Evolutionary conservation across 2,113 vertebrate genomes (phyloP).

Genomic region (Grus americana): DNA sequence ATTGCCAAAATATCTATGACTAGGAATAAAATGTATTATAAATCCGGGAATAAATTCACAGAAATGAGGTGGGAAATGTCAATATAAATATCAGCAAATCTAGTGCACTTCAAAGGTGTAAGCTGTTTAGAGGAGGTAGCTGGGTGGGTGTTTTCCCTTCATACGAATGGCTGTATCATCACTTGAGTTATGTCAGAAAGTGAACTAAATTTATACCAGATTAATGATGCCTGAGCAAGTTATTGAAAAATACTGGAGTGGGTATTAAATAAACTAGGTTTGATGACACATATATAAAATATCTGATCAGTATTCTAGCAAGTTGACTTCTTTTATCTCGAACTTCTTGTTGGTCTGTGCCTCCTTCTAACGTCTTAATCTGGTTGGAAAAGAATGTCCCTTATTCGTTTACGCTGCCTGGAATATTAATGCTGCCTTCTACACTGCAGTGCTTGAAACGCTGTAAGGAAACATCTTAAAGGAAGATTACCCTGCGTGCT

Average conservation of each 20-base stretch:
- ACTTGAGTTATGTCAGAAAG: slow-evolving; percentile 1
- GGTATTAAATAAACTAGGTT: slow-evolving; percentile 11
- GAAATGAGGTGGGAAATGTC: background rate
- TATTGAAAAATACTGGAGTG: background rate
- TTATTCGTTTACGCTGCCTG: background rate
- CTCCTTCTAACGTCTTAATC: background rate
- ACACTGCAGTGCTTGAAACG: background rate
- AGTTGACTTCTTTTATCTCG: background rate
- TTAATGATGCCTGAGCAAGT: slow-evolving; percentile 16
- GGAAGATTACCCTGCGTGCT: background rate
- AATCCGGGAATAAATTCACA: background rate
- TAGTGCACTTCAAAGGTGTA: background rate
- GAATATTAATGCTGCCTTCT: background rate
- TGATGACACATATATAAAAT: background rate
- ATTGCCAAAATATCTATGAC: background rate
- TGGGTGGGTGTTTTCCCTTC: background rate
- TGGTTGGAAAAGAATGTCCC: background rate
- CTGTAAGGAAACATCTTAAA: background rate
- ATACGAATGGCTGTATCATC: background rate
- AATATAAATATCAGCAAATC: background rate
- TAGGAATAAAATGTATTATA: background rate
- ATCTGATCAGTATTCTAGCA: background rate
- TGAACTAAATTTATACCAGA: background rate
- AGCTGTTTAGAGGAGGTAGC: background rate
- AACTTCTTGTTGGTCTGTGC: background rate